These are phyloP conservation scores for Platichthys flesus DNA, from an alignment of 2,113 vertebrate genomes.

Conservation along the genomic window DNA sequence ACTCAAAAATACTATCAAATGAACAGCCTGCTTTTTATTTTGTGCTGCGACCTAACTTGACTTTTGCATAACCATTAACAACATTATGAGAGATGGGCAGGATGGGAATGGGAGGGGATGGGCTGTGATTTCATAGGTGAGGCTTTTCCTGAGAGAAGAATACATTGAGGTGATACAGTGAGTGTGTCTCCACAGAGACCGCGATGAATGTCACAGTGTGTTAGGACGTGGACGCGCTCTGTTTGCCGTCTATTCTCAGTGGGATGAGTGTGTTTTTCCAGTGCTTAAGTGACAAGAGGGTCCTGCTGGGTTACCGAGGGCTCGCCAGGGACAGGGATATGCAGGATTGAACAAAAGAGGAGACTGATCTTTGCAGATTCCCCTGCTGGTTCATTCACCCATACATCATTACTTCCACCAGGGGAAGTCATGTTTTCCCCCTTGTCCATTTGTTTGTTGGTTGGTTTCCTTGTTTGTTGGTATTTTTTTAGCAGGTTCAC, in stretches of 20 bases:
- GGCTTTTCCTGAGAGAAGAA: constrained; percentile 15
- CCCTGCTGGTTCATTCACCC: not conserved
- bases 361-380: constrained; percentile 12
- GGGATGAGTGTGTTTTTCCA: constrained; percentile 27
- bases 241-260: constrained; percentile 30
- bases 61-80: constrained; percentile 38
- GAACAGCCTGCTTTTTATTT: constrained; percentile 30
- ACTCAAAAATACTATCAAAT: constrained; percentile 56
- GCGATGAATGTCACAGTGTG: constrained; percentile 42
- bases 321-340: not conserved
- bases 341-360: not conserved
- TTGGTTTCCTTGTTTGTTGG: too few species aligned
- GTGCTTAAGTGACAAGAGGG: constrained; percentile 15
- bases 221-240: constrained; percentile 16
- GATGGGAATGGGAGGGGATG: constrained; percentile 4
- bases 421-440: not conserved
- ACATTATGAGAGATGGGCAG: constrained; percentile 25
- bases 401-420: not conserved
- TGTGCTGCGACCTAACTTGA: constrained; percentile 16
- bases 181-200: constrained; percentile 11
- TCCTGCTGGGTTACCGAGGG: constrained; percentile 35
- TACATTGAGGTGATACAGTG: not conserved
- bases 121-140: constrained; percentile 33
- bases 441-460: not conserved
- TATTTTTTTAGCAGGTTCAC: too few species aligned